Evolutionary conservation across 2,888 invertebrate species (phyloP).

Genomic region (Xylota sylvarum): DNA sequence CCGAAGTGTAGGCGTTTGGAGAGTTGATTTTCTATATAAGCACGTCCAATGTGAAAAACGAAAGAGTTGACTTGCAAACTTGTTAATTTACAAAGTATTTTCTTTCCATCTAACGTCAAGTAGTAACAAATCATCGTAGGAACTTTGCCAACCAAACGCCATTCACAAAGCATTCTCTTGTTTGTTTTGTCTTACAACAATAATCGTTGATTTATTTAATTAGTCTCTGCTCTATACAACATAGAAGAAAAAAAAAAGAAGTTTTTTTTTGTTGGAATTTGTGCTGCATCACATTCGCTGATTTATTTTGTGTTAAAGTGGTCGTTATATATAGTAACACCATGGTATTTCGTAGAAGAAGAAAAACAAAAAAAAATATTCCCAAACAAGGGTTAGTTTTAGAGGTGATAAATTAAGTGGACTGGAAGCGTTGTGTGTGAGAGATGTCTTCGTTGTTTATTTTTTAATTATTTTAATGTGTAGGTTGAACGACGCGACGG

Average conservation of each 20-base stretch:
- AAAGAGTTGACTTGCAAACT: conserved; percentile 69
- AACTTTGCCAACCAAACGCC: neutral
- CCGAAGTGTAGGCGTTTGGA: conserved; percentile 44
- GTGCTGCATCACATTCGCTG: conserved; percentile 27
- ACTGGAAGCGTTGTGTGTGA: conserved; percentile 55
- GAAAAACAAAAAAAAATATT: conserved; percentile 21
- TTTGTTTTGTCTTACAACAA: conserved; percentile 27
- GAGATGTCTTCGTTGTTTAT: conserved; percentile 48
- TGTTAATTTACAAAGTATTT: conserved; percentile 50
- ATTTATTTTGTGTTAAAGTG: conserved; percentile 63
- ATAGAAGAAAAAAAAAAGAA: neutral
- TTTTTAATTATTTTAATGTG: conserved; percentile 44
- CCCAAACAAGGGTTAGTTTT: conserved; percentile 47
- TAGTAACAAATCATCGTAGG: conserved; percentile 29
- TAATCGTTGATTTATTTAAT: conserved; percentile 52
- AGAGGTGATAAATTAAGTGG: conserved; percentile 71
- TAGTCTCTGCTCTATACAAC: conserved; percentile 5
- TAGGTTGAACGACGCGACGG: conserved; percentile 52
- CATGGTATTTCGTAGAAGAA: conserved; percentile 39
- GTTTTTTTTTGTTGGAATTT: conserved; percentile 12
- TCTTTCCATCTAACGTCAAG: conserved; percentile 6
- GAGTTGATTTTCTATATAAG: conserved; percentile 43
- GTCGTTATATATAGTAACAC: conserved; percentile 44
- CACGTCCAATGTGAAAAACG: conserved; percentile 18
- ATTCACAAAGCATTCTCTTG: conserved; percentile 10